These are phyloP conservation scores for Simalia tracyae DNA, from an alignment of 2,797 vertebrate species.

Conservation along the genomic window DNA sequence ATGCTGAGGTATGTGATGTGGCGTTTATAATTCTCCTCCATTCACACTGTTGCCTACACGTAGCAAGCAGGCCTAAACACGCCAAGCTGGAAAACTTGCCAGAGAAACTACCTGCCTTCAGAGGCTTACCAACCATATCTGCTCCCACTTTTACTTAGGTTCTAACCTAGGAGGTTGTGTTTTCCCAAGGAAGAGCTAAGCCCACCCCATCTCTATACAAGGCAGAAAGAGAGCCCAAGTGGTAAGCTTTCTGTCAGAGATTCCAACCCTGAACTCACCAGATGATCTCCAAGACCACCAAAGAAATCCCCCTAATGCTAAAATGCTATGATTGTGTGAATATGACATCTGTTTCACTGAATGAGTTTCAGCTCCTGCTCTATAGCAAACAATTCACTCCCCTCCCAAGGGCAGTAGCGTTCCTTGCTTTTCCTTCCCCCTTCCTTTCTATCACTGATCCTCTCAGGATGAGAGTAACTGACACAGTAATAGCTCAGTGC, in stretches of 20 bases:
- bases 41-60: too few relatives aligned
- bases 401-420: not conserved
- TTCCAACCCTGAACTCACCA: not conserved
- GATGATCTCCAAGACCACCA: not conserved
- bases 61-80: not conserved
- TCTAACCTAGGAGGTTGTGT: not conserved
- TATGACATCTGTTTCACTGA: not conserved
- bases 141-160: not conserved
- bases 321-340: not conserved
- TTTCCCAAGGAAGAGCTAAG: not conserved
- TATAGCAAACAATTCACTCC: not conserved
- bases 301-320: not conserved
- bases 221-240: not conserved
- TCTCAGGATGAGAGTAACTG: slow-evolving; percentile 14
- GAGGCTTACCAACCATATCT: not conserved
- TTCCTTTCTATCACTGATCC: not conserved
- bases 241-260: not conserved
- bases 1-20: not conserved
- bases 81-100: not conserved
- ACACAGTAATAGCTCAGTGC: slow-evolving; percentile 18
- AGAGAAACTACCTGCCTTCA: not conserved
- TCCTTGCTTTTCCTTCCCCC: too few relatives aligned
- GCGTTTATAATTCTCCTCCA: not conserved
- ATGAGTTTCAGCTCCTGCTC: not conserved
- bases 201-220: not conserved